These are phyloP conservation scores for Phocides pigmalion DNA, from an alignment of 1,140 invertebrate genomes.

Conservation along the genomic window DNA sequence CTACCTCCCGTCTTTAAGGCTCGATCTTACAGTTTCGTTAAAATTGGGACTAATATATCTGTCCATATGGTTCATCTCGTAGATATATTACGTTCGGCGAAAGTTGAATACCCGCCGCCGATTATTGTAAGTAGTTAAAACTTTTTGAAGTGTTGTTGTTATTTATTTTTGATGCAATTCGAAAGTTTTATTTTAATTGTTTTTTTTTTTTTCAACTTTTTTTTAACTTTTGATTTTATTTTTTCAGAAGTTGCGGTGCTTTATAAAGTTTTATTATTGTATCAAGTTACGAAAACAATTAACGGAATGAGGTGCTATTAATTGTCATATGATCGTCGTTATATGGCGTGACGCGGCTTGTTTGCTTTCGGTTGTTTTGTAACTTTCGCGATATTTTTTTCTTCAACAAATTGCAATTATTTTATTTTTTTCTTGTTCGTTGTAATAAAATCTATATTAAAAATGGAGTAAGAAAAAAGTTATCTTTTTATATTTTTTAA, in stretches of 20 bases:
- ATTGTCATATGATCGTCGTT: constrained; percentile 45
- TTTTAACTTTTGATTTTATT: constrained; percentile 43
- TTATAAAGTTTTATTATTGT: constrained; percentile 23
- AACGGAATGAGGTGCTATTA: too few relatives aligned
- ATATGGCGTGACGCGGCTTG: constrained; percentile 41
- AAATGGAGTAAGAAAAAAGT: too few relatives aligned
- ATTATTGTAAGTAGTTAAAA: constrained; percentile 81
- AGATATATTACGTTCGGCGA: constrained; percentile 84
- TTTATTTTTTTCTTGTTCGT: not conserved
- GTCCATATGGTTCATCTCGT: constrained; percentile 85
- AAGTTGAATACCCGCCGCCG: constrained; percentile 82
- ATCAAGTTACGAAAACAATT: constrained; percentile 10
- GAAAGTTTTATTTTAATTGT: too few relatives aligned
- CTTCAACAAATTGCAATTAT: not conserved
- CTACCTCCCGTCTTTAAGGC: constrained; percentile 50
- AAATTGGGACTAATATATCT: constrained; percentile 73
- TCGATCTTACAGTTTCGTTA: constrained; percentile 57
- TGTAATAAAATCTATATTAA: too few relatives aligned
- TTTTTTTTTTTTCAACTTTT: constrained; percentile 50
- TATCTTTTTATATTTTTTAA: too few relatives aligned
- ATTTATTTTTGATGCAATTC: constrained; percentile 38
- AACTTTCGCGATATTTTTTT: constrained; percentile 8
- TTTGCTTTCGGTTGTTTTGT: constrained; percentile 37
- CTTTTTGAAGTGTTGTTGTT: constrained; percentile 43
- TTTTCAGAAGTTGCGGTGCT: constrained; percentile 41